Percentiles rank a stretch among this genome's conserved stretches.
phyloP scores from a whole-genome alignment of 2,888 invertebrate genomes.

The Athalia rosae region DNA sequence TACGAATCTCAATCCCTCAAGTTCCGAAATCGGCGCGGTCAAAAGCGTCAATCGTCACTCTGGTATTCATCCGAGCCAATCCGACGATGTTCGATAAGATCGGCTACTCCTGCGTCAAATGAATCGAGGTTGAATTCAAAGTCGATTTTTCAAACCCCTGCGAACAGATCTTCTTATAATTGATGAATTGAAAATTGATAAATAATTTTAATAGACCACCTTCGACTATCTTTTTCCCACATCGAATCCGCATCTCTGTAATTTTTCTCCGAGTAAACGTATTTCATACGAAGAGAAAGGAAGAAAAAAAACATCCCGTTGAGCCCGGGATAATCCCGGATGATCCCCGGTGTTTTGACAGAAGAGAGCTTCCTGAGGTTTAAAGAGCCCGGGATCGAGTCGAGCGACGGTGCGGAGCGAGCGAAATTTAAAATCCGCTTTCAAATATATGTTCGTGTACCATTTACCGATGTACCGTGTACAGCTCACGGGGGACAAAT shows the following conservation, averaged over 20 bases:
- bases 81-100: slow-evolving; percentile 51
- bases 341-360: slow-evolving; percentile 65
- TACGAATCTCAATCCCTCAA: slow-evolving; percentile 62
- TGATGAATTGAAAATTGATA: too few species aligned
- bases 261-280: neutral
- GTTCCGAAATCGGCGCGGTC: slow-evolving; percentile 29
- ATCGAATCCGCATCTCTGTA: slow-evolving; percentile 46
- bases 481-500: too few species aligned
- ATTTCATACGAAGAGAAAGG: neutral
- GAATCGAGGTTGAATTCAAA: slow-evolving; percentile 34
- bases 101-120: slow-evolving; percentile 49
- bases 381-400: too few species aligned
- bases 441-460: too few species aligned
- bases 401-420: slow-evolving; percentile 21
- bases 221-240: slow-evolving; percentile 36
- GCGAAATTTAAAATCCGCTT: neutral
- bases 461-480: too few species aligned
- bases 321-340: slow-evolving; percentile 61
- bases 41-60: slow-evolving; percentile 49
- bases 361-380: slow-evolving; percentile 49
- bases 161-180: too few species aligned
- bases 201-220: too few species aligned
- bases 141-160: neutral
- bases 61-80: neutral
- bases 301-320: slow-evolving; percentile 55